Percentiles rank a stretch among this genome's conserved stretches.
Evolutionary conservation across 2,888 invertebrate species (phyloP).

Genomic region (Calameuta filiformis): DNA sequence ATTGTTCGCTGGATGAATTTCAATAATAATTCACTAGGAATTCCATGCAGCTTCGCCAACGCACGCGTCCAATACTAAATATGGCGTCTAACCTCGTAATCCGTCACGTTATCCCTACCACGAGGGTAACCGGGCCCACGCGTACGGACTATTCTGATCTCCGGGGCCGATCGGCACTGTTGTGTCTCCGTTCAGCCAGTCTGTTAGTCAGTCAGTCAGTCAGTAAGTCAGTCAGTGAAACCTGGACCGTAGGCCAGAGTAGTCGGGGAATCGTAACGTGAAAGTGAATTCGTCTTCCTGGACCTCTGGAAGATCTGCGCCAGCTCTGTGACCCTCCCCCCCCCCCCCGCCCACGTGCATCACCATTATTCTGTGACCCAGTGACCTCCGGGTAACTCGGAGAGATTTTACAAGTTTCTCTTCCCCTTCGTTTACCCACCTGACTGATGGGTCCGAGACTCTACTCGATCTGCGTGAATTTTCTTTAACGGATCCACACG

Average conservation of each 20-base stretch:
- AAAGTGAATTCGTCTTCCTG: not conserved
- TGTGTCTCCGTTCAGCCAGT: conserved; percentile 1
- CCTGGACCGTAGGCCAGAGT: conserved; percentile 11
- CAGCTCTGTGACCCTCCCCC: conserved; percentile 34
- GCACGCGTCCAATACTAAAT: conserved; percentile 50
- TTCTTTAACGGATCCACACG: conserved; percentile 8
- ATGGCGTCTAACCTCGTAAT: conserved; percentile 50
- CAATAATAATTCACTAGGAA: not conserved
- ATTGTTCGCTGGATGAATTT: not conserved
- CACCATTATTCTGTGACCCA: conserved; percentile 44
- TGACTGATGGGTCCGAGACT: not conserved
- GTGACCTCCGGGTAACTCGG: conserved; percentile 32
- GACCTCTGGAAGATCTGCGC: not conserved
- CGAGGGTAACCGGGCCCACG: conserved; percentile 10
- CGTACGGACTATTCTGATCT: conserved; percentile 21
- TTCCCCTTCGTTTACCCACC: not conserved
- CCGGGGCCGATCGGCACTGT: conserved; percentile 5
- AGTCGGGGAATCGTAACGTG: not conserved
- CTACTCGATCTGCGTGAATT: not conserved
- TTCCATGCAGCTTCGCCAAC: not conserved
- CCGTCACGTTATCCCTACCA: conserved; percentile 40
- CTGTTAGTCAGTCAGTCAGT: conserved; percentile 4
- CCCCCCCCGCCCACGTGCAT: conserved; percentile 47
- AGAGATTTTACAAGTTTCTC: not conserved
- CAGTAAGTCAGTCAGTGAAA: conserved; percentile 15